These are phyloP conservation scores for Grallaria varia DNA, from an alignment of 2,113 vertebrate genomes.

Conservation along the genomic window DNA sequence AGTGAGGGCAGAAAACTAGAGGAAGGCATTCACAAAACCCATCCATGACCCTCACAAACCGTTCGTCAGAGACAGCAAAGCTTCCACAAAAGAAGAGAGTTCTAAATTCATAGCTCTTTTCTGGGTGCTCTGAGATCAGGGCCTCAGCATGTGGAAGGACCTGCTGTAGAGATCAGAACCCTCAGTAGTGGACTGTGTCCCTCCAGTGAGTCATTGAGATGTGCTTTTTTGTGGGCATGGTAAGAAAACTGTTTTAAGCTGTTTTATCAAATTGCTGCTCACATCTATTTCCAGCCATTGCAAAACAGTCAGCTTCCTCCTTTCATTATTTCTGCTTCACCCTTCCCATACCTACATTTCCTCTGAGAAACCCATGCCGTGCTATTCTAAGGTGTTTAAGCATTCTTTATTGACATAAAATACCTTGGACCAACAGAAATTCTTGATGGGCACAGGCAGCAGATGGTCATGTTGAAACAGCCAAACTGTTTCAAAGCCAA, in stretches of 20 bases:
- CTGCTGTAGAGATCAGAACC: not conserved
- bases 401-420: not conserved
- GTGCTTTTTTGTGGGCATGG: fast-evolving
- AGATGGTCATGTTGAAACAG: not conserved
- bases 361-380: not conserved
- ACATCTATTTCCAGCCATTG: not conserved
- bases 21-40: not conserved
- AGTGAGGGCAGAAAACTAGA: not conserved
- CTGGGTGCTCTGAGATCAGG: not conserved
- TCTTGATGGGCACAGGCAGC: no score
- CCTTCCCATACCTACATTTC: not conserved
- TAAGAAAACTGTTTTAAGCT: not conserved
- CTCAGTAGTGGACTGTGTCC: not conserved
- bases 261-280: not conserved
- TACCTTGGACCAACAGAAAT: not conserved
- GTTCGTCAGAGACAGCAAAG: not conserved
- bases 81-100: not conserved
- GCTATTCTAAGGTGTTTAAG: not conserved
- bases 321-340: not conserved
- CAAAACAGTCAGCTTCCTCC: not conserved
- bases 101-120: not conserved
- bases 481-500: not conserved
- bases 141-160: not conserved
- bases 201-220: not conserved
- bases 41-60: not conserved